Conservation (phyloP, 2,797 vertebrate species). For the Centropyge bicolor region DNA sequence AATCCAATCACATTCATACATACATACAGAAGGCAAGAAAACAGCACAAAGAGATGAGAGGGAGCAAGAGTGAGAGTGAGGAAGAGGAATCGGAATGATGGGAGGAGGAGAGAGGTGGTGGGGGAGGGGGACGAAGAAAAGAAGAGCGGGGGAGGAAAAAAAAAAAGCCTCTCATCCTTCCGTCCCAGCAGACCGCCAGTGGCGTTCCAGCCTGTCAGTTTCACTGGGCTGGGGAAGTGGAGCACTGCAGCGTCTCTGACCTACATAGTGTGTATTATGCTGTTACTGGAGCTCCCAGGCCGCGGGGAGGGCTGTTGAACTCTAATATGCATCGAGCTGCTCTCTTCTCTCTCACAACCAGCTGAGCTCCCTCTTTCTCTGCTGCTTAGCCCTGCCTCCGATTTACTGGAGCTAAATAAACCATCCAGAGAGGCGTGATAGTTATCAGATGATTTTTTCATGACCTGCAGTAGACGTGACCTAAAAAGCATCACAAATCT, state of each 20-base stretch:
- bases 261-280: conserved; percentile 86
- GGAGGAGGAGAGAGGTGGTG: conserved; percentile 48
- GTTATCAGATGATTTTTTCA: conserved; percentile 74
- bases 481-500: conserved; percentile 53
- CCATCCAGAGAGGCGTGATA: conserved; percentile 68
- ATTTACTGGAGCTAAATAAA: conserved; percentile 77
- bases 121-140: conserved; percentile 68
- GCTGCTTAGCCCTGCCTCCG: conserved; percentile 64
- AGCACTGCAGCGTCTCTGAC: conserved; percentile 86
- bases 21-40: conserved; percentile 53
- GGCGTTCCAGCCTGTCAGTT: conserved; percentile 85
- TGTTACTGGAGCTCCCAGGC: conserved; percentile 82
- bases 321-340: conserved; percentile 79
- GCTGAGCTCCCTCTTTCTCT: conserved; percentile 67
- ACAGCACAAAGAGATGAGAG: conserved; percentile 69
- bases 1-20: conserved; percentile 37
- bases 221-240: conserved; percentile 82
- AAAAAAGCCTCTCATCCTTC: conserved; percentile 81
- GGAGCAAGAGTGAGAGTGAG: conserved; percentile 36
- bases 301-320: conserved; percentile 79
- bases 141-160: conserved; percentile 33
- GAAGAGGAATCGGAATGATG: conserved; percentile 50
- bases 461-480: conserved; percentile 66
- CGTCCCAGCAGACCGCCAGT: conserved; percentile 83
- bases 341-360: conserved; percentile 68